phyloP scores from a whole-genome alignment of 1,140 invertebrate species.

The Microplitis demolitor region DNA sequence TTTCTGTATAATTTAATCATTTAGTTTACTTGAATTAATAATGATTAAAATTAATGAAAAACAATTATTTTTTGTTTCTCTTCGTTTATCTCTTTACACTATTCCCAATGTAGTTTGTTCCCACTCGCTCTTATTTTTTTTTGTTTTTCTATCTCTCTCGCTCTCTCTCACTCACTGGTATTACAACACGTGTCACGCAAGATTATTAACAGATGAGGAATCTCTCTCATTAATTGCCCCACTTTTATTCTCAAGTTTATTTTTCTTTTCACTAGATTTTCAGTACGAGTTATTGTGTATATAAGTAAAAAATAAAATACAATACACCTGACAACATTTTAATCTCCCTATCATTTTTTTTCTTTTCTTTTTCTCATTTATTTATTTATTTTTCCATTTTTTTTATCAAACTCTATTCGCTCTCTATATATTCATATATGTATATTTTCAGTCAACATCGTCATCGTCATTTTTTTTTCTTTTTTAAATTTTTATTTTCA shows the following conservation, averaged over 20 bases:
- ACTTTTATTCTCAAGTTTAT: not conserved
- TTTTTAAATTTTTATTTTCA: no score
- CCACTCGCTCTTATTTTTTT: not conserved
- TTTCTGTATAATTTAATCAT: constrained; percentile 27
- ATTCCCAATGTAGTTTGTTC: not conserved
- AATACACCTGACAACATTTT: not conserved
- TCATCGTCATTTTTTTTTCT: no score
- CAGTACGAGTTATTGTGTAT: not conserved
- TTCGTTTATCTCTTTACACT: constrained; percentile 3
- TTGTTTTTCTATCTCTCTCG: not conserved
- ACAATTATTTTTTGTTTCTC: constrained; percentile 12
- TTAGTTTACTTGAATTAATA: constrained; percentile 30
- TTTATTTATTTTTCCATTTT: not conserved
- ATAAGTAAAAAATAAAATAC: not conserved
- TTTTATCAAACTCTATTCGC: not conserved
- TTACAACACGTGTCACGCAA: not conserved
- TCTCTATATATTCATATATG: no score
- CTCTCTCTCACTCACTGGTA: not conserved
- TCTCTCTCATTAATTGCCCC: not conserved
- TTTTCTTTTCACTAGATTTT: not conserved
- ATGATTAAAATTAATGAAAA: not conserved
- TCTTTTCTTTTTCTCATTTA: not conserved
- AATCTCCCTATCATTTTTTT: not conserved
- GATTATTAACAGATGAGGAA: not conserved
- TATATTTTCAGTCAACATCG: no score